These are phyloP conservation scores for Rhynchonema sp. DNA, from an alignment of 2,888 invertebrate genomes.

Conservation along the genomic window DNA sequence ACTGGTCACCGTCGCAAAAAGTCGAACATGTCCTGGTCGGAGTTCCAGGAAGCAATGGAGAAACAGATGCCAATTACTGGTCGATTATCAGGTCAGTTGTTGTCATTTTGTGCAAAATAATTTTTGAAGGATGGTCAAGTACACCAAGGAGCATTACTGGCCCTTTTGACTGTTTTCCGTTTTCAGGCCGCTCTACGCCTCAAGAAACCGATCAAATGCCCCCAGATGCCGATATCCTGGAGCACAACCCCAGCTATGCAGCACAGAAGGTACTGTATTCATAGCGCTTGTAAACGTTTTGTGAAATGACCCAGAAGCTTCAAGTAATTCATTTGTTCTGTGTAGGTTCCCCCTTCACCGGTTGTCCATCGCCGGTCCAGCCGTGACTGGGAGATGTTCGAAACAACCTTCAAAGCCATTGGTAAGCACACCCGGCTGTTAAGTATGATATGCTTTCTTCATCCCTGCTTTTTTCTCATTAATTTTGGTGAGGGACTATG, in stretches of 20 bases:
- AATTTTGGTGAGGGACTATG: too few species aligned
- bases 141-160: too few species aligned
- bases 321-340: background rate
- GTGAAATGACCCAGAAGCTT: background rate
- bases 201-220: background rate
- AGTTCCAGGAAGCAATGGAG: background rate
- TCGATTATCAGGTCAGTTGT: background rate
- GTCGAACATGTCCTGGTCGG: background rate
- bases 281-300: background rate
- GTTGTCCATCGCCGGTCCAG: constrained; percentile 5
- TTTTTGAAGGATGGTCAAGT: background rate
- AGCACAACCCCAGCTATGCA: background rate
- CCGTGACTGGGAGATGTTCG: constrained; percentile 5
- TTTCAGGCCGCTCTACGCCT: background rate
- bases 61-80: background rate
- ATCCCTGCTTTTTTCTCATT: too few species aligned
- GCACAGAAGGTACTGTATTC: background rate
- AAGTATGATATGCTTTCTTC: too few species aligned
- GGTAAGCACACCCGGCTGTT: too few species aligned
- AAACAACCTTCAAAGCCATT: background rate
- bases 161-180: background rate
- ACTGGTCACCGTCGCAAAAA: background rate
- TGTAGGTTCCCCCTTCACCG: constrained; percentile 7
- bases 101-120: background rate
- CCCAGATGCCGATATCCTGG: background rate